Percentiles rank a stretch among this genome's conserved stretches.
These are phyloP conservation scores for Anastatus disparis DNA, from an alignment of 1,140 invertebrate species.

Conservation along the genomic window DNA sequence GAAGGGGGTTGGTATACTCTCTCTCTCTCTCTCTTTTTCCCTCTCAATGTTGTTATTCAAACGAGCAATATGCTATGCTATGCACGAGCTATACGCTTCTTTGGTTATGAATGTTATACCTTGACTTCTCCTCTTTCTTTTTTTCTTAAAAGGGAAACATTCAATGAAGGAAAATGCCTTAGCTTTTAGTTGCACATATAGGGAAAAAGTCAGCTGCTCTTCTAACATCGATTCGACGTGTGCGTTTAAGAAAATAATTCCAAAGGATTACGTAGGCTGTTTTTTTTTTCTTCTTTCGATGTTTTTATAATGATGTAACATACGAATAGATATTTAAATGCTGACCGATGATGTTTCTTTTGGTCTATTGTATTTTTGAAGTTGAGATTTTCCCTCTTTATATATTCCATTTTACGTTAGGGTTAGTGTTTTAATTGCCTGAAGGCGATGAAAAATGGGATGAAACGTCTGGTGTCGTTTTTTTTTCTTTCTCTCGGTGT, in stretches of 20 bases:
- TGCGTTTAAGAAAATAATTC: neutral
- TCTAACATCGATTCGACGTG: no score
- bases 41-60: slow-evolving; percentile 19
- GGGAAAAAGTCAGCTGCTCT: neutral
- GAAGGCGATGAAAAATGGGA: slow-evolving; percentile 9
- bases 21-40: neutral
- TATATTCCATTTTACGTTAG: neutral
- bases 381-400: neutral
- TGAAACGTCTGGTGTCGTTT: neutral
- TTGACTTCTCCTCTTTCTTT: no score
- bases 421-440: slow-evolving; percentile 11
- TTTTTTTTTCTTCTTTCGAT: neutral
- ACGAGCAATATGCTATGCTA: neutral
- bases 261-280: neutral
- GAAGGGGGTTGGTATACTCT: neutral
- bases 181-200: neutral
- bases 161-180: neutral
- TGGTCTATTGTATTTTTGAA: neutral
- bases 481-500: neutral
- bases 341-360: neutral
- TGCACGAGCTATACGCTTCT: neutral
- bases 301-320: slow-evolving; percentile 25
- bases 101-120: neutral
- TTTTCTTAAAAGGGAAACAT: no score
- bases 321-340: neutral